Base-by-base conservation (phyloP, 2,113 vertebrate species). In the Dicentrarchus labrax region DNA sequence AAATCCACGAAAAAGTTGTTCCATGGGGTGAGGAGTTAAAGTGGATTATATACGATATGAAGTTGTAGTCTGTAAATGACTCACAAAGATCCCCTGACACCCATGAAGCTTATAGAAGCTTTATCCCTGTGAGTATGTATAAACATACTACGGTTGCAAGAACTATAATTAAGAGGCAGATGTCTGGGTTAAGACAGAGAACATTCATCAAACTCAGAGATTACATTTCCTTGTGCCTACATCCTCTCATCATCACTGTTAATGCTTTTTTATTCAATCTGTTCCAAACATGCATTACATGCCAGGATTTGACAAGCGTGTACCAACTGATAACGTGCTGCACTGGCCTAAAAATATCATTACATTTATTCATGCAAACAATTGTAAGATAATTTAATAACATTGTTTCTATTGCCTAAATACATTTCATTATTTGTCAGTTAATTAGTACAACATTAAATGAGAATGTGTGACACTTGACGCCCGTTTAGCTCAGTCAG, bases 181-280 rank as follows among this genome's bases (percentile, higher is more conserved):
- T 57, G 66, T 78, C 78, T 74, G 61, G 30, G 76, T 76, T 50
- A 22, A 65, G 22, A 47, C 24, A n/a, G 36, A 39, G 10, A 74
- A 43, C 76, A 68, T 84, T 59, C 51, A 74, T 85, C 76, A 86
- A 62, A 77, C 50, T 15, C 17, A 71, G 10, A 78, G 56, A 82
- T 76, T 54, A 72, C 15, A 54, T 59, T 69, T 78, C 62, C 53
- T 64, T 1, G 47, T 41, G 45, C 11, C 15, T 17, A 21, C 71
- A 72, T 24, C 50, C 72, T 78, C 45, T 75, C 54, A 48, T 24
- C 61, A 30, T 79, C 7, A 17, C 2, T 47, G 22, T 57, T 82
- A 53, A 83, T 81, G 24, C n/a, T 38, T 0, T 73, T 61, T 78
- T 36, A 80, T 80, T 59, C 50, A 77, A 12, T 79, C 56, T 57